These are phyloP conservation scores for Caenorhabditis sinica DNA, from an alignment of 2,888 invertebrate genomes.

Conservation along the genomic window DNA sequence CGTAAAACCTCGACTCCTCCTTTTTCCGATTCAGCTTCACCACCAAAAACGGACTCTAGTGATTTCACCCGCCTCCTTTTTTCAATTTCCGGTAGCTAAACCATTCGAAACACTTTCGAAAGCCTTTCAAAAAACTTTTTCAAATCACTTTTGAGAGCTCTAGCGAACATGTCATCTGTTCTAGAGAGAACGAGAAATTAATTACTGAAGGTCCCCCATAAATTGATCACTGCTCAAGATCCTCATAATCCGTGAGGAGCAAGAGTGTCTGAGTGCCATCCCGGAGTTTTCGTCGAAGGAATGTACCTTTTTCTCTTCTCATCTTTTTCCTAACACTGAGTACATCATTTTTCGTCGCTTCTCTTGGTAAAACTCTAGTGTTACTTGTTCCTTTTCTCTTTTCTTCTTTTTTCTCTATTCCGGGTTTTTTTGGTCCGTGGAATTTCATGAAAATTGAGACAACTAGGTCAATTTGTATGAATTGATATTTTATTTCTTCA, in stretches of 20 bases:
- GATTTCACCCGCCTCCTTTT: background rate
- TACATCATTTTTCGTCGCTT: conserved; percentile 40
- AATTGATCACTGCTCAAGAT: conserved; percentile 36
- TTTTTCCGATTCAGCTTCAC: background rate
- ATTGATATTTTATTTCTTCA: conserved; percentile 53
- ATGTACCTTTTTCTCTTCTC: conserved; percentile 44
- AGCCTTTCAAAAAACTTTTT: background rate
- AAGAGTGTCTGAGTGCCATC: conserved; percentile 49
- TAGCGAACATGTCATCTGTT: background rate
- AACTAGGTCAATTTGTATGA: conserved; percentile 31
- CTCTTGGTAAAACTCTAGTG: conserved; percentile 19
- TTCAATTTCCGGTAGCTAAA: conserved; percentile 4
- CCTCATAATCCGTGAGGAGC: conserved; percentile 20
- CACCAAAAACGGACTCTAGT: background rate
- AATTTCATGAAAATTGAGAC: background rate
- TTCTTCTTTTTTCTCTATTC: background rate
- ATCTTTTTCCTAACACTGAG: conserved; percentile 27
- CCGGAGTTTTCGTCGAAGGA: conserved; percentile 35
- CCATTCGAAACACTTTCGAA: background rate
- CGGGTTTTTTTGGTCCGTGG: background rate
- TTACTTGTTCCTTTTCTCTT: conserved; percentile 39
- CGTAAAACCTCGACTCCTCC: background rate
- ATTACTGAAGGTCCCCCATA: conserved; percentile 21
- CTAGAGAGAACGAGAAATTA: conserved; percentile 11
- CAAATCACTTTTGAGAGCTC: background rate